Evolutionary conservation across 2,797 vertebrate species (phyloP), one percentile per base, ranked within the genome.

Genomic region (Galaxias olidus): DNA sequence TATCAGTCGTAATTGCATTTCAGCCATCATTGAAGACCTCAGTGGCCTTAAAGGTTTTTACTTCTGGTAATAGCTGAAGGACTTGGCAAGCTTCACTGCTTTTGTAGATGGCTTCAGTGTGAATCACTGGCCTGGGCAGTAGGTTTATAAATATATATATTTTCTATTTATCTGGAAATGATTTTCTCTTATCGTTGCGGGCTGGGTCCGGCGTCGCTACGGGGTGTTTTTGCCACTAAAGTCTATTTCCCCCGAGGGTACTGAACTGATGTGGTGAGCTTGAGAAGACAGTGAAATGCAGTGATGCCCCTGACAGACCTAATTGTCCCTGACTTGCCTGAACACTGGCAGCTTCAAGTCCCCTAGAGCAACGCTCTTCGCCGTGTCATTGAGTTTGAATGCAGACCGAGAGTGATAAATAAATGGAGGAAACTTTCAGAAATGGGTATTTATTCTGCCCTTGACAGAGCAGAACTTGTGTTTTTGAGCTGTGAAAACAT

Each of bases 201-300:
- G 73, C 73, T 55, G 69, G 65, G 67, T 66, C 69, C 18, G 42
- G 54, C 58, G 72, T 4, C 19, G 18, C 14, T 9, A 45, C 40
- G 56, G 14, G 59, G 67, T 19, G 63, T 63, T 73, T 30, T 66
- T 74, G 65, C 59, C 43, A 44, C 63, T 62, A 49, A 68, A 79
- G 72, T 69, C 52, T 63, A 76, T 85, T 83, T 80, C 63, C 75
- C 78, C 64, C 17, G 11, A 57, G 68, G 57, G 78, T 56, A 52
- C 63, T 53, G 55, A 69, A 48, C 52, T 57, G 63, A 44, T 53
- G 52, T 19, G 15, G 10, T 14, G 58, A 43, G 58, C 11, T n/a
- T 19, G 41, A 47, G 51, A 55, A 18, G 63, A 66, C 40, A 53
- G 40, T 20, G 41, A 20, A 30, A 54, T 8, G 19, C 19, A 20